Conservation (phyloP, 2,113 vertebrate genomes). For the Ailurus styani region DNA sequence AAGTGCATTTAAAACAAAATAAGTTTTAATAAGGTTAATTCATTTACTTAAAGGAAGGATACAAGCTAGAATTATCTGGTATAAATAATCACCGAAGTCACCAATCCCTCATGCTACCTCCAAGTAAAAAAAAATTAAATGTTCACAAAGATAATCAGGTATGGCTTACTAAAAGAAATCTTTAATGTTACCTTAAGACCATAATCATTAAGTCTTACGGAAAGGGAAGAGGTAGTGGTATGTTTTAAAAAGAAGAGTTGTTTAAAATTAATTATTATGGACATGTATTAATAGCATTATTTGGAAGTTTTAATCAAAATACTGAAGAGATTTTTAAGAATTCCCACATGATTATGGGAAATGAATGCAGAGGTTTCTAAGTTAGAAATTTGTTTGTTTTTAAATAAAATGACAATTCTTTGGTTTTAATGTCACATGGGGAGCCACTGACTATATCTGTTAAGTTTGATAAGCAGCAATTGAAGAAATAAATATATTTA, state of each 20-base stretch:
- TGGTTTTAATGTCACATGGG: not conserved
- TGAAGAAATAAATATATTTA: not conserved
- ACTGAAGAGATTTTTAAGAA: not conserved
- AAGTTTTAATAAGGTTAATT: slow-evolving; percentile 14
- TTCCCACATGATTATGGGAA: not conserved
- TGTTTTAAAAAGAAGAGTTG: not conserved
- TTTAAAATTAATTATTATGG: not conserved
- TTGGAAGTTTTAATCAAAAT: not conserved
- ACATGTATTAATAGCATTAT: not conserved
- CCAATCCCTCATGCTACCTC: not conserved
- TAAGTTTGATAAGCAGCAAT: slow-evolving; percentile 6
- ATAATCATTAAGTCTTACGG: not conserved
- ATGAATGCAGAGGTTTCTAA: not conserved
- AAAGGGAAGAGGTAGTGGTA: not conserved
- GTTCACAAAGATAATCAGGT: not conserved
- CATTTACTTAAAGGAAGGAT: not conserved
- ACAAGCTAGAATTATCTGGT: not conserved
- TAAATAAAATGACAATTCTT: slow-evolving; percentile 2
- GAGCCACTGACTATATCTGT: not conserved
- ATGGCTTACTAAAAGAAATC: not conserved
- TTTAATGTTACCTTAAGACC: not conserved
- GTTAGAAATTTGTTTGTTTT: not conserved
- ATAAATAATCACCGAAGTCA: not conserved
- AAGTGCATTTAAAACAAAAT: not conserved
- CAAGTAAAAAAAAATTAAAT: not conserved